Evolutionary conservation across 2,797 vertebrate species (phyloP).

Genomic region (Dallia pectoralis): DNA sequence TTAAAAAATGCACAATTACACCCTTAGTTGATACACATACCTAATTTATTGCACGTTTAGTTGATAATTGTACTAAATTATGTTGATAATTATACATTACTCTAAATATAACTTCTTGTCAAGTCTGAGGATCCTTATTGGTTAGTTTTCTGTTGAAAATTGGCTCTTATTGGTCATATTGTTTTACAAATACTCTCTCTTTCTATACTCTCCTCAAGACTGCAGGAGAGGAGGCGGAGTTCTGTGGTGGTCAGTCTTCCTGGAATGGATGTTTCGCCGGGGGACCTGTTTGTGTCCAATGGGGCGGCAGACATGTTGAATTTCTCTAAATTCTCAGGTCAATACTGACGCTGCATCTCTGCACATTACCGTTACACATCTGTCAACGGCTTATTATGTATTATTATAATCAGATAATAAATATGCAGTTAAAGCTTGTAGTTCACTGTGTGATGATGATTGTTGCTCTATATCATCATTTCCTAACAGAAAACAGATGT

Average conservation of each 20-base stretch:
- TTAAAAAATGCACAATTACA: neutral
- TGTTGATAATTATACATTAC: too few species aligned
- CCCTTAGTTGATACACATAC: neutral
- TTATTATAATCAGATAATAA: neutral
- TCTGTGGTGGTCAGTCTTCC: conserved; percentile 85
- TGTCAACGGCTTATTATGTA: neutral
- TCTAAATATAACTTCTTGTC: neutral
- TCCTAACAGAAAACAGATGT: neutral
- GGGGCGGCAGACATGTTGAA: conserved; percentile 75
- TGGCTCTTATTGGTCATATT: conserved; percentile 11
- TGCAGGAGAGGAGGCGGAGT: conserved; percentile 78
- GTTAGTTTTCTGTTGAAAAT: neutral
- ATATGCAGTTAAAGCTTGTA: neutral
- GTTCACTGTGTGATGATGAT: neutral
- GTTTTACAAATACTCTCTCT: conserved; percentile 11
- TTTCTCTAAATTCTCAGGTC: conserved; percentile 68
- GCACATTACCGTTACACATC: neutral
- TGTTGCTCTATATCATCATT: neutral
- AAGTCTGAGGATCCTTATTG: neutral
- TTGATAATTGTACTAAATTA: too few species aligned
- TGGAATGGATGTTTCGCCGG: conserved; percentile 83
- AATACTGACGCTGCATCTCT: conserved; percentile 10
- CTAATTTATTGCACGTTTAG: too few species aligned
- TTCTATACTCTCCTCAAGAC: conserved; percentile 53
- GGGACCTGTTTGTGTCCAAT: conserved; percentile 86